These are phyloP conservation scores for Oegoconia quadripuncta DNA, from an alignment of 2,888 invertebrate species.

Conservation along the genomic window DNA sequence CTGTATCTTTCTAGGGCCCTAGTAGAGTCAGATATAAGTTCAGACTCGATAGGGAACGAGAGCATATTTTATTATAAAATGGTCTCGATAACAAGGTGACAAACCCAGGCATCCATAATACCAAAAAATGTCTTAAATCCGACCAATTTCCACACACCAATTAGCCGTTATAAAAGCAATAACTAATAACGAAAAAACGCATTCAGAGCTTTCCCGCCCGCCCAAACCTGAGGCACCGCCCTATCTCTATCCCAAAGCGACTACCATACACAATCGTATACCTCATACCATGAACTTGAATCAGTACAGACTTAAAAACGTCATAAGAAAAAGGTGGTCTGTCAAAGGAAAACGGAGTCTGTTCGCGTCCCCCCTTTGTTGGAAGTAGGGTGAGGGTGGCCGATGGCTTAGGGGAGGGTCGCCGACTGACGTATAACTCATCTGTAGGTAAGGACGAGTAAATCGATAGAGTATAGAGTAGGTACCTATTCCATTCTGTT, in stretches of 20 bases:
- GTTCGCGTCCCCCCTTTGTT: too few relatives aligned
- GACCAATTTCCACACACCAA: not conserved
- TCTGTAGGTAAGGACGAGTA: constrained; percentile 56
- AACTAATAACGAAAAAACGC: constrained; percentile 47
- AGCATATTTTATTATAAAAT: too few relatives aligned
- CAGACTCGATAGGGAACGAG: too few relatives aligned
- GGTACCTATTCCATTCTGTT: constrained; percentile 41
- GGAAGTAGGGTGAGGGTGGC: constrained; percentile 37
- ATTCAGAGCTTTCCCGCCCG: constrained; percentile 63
- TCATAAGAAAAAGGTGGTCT: constrained; percentile 52
- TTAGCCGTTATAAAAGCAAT: constrained; percentile 30
- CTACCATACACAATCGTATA: constrained; percentile 58
- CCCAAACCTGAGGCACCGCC: constrained; percentile 60
- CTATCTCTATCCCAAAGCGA: constrained; percentile 32
- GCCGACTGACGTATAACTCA: constrained; percentile 60
- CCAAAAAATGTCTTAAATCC: not conserved
- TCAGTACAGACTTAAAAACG: constrained; percentile 64
- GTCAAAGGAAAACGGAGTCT: constrained; percentile 53
- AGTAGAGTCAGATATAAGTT: too few relatives aligned
- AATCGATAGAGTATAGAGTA: constrained; percentile 60
- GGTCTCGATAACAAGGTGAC: too few relatives aligned
- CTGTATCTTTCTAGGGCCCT: too few relatives aligned
- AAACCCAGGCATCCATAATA: too few relatives aligned
- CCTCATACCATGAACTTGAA: constrained; percentile 49
- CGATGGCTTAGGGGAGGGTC: constrained; percentile 50